Evolutionary conservation across 2,888 invertebrate genomes (phyloP), one percentile per base, ranked within the genome.

Genomic region (Pachycephus smyrnensis): DNA sequence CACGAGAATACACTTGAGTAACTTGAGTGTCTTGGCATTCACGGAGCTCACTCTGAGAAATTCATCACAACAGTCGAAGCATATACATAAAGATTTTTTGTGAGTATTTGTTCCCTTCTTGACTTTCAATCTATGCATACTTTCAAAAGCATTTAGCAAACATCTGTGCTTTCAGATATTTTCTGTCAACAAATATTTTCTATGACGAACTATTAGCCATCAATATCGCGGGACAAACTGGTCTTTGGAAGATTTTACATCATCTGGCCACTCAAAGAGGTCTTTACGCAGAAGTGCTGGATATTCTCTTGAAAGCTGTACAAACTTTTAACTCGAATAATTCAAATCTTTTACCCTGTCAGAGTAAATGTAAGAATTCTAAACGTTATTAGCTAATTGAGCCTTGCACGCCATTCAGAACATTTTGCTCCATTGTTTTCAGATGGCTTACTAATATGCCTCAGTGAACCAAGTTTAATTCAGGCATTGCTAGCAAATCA

Each of bases 161-260:
- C 76, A 12, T 40, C 36, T 77, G 76, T 78, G 73, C 84, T 91
- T 90, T 40, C 83, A 94, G 94, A 90, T 92, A 92, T 83, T 94
- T 95, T 90, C 90, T 95, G 82, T 92, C 93, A 75, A 93, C 93
- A 79, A 95, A 94, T 90, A 93, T 93, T 81, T 94, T 93, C 88
- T 95, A 95, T 86, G 94, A 95, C 86, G 95, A 95, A 89, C 92
- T 93, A 73, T 89, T 94, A 84, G 94, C 94, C 12, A 93, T 95
- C 75, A 94, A 93, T 85, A 93, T 95, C 33, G 93, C 95, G 12
- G 94, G 94, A 78, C 94, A 94, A 86, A 94, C 94, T 55, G 93
- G 94, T 68, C 92, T 95, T 76, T 94, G 94, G 93, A 93, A 93
- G 82, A 92, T 95, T 69, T 91, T 95, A 32, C 90, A 93, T 84